Evolutionary conservation across 2,888 invertebrate species (phyloP), one percentile per base, ranked within the genome.

Genomic region (Apodemia mormo): DNA sequence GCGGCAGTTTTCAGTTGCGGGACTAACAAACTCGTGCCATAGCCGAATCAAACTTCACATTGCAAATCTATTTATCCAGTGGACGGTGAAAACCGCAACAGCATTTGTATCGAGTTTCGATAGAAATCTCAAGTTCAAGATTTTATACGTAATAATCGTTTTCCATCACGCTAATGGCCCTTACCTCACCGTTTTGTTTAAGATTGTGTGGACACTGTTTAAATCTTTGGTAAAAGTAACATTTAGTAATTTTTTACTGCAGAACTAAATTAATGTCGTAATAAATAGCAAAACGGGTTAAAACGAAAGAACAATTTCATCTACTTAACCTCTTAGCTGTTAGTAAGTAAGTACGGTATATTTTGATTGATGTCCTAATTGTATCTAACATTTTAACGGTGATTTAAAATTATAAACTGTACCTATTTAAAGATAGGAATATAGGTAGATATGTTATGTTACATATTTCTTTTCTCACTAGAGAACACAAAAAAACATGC

Each of bases 61-160:
- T 37, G 61, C 61, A 43, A 37, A 64, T 64, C 61, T 37, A 14
- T 30, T 64, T 64, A 33, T 64, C 37, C 71, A 69, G 37, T 69
- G 69, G 67, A 68, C 70, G 58, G 70, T 71, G 68, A 71, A 72
- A 74, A 69, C 69, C 67, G 67, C 70, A 72, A 69, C 65, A 64
- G 14, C 64, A 30, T 64, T 64, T 37, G 14, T 61, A 33, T 64
- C 64, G 14, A 33, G 82, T 83, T 79, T 79, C 76, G 78, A 83
- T 81, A 81, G 80, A 83, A 84, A 85, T 76, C 78, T 80, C 82
- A 83, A 84, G 83, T 86, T 84, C 81, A 82, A 78, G 81, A 78
- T 72, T 78, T 29, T 14, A 52, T 61, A 71, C 65, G 72, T 69
- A 71, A 74, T 54, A 64, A 37, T 64, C 72, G 56, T 67, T 64